A percentile compares a stretch with the other conserved stretches of the same genome.
Conservation (phyloP, 2,888 invertebrate genomes). For the Tipula helvola region DNA sequence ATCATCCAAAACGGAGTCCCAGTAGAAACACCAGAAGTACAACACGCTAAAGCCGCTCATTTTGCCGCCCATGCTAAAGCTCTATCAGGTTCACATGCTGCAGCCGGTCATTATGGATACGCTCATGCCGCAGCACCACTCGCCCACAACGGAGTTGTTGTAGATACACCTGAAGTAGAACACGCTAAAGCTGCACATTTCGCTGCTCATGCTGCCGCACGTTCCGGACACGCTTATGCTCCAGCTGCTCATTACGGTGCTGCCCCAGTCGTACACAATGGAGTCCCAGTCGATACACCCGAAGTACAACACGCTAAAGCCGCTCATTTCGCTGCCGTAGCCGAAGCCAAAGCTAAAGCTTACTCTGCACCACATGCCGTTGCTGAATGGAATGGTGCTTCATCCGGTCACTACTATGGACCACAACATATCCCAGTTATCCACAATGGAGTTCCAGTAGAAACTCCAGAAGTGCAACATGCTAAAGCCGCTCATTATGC, state of each 20-base stretch:
- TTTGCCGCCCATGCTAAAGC: conserved; percentile 35
- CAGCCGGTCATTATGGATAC: conserved; percentile 17
- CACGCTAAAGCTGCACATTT: conserved; percentile 34
- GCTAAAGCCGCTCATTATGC: conserved; percentile 35
- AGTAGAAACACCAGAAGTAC: conserved; percentile 40
- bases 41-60: conserved; percentile 35
- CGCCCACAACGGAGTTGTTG: conserved; percentile 24
- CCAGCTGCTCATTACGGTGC: conserved; percentile 18
- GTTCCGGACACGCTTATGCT: conserved; percentile 23
- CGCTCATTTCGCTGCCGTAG: conserved; percentile 32
- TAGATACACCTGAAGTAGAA: conserved; percentile 39
- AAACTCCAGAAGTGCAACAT: conserved; percentile 40
- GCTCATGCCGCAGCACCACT: conserved; percentile 12
- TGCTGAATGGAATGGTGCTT: not conserved
- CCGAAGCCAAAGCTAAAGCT: conserved; percentile 22
- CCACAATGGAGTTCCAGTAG: conserved; percentile 38
- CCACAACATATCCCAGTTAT: conserved; percentile 36
- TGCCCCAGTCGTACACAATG: conserved; percentile 35
- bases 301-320: conserved; percentile 38
- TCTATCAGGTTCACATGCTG: conserved; percentile 23
- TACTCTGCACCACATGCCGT: not conserved
- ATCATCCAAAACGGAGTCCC: conserved; percentile 37
- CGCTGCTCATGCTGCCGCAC: conserved; percentile 33
- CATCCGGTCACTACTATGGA: conserved; percentile 24
- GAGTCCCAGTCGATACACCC: conserved; percentile 39